Evolutionary conservation across 2,113 vertebrate genomes (phyloP), one percentile per base, ranked within the genome.

Genomic region (Genyomyrus donnyi): DNA sequence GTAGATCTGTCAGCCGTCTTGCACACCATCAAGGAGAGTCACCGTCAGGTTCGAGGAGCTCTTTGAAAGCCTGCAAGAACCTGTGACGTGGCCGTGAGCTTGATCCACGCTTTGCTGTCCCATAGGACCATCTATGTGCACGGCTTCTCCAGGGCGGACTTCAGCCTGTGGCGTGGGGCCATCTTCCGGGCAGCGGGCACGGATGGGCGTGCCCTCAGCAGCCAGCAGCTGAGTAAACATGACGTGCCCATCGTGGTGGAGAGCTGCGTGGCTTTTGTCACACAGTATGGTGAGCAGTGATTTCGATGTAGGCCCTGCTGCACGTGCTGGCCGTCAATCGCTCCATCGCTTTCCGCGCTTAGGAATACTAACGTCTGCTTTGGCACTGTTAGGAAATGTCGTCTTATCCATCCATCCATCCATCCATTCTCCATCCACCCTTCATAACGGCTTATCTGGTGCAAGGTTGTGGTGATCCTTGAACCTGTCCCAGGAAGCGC

Each of bases 261-360:
- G 95, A 99, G 98, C 95, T 99, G 98, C 94, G 96, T 99, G 91
- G 97, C 98, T 52, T 99, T 99, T 94, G 97, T 99, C 96, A 99
- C 98, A 17, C 98, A 99, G 94, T 98, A 99, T 90, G 98, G 98
- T 99, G 94, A 96, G 97, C 13, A 11, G 21, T 8, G 4, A 35
- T 21, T 15, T 42, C 1, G 8, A 31, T 17, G 17, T 88, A 21
- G 7, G 58, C 17, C n/a, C 49, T 8, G 27, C 86, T 58, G 15
- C 19, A 42, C 8, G 8, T 3, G 58, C 58, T 10, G n/a, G 10
- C 27, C 3, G 27, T 15, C 17, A 48, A n/a, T 48, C 17, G 6
- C 31, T 2, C 74, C 6, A 2, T 39, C 35, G 3, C 35, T 17
- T 77, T 39, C 74, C 39, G 15, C 3, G 5, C 74, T 8, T 42